These are phyloP conservation scores for Sycobia sp. DNA, from an alignment of 1,140 invertebrate genomes.

Conservation along the genomic window DNA sequence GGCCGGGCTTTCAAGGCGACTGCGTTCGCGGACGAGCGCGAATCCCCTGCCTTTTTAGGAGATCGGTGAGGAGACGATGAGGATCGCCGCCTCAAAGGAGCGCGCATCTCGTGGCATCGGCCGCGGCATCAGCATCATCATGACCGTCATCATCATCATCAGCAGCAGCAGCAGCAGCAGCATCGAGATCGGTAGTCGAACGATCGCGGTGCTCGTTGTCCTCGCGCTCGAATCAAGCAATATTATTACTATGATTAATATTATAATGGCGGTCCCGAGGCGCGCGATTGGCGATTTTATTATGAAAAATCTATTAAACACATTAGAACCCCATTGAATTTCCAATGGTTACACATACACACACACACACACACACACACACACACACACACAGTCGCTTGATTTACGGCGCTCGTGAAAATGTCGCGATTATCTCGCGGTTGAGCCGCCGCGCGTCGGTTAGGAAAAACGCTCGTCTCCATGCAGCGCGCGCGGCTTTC, in stretches of 20 bases:
- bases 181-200: too few species aligned
- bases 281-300: background rate
- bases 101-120: background rate
- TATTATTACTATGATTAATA: too few species aligned
- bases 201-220: background rate
- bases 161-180: too few species aligned
- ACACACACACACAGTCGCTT: background rate
- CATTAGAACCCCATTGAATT: background rate
- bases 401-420: constrained; percentile 19
- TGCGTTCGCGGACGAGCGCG: background rate
- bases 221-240: background rate
- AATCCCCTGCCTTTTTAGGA: constrained; percentile 19
- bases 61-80: too few species aligned
- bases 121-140: background rate
- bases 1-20: constrained; percentile 8
- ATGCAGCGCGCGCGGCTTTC: background rate
- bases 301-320: constrained; percentile 23
- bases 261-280: too few species aligned
- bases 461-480: background rate
- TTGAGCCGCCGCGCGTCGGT: too few species aligned
- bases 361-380: too few species aligned
- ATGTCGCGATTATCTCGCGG: constrained; percentile 13
- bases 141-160: too few species aligned
- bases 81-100: too few species aligned
- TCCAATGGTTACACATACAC: too few species aligned